These are phyloP conservation scores for Paracanthobrama guichenoti DNA, from an alignment of 2,113 vertebrate genomes.

Conservation along the genomic window DNA sequence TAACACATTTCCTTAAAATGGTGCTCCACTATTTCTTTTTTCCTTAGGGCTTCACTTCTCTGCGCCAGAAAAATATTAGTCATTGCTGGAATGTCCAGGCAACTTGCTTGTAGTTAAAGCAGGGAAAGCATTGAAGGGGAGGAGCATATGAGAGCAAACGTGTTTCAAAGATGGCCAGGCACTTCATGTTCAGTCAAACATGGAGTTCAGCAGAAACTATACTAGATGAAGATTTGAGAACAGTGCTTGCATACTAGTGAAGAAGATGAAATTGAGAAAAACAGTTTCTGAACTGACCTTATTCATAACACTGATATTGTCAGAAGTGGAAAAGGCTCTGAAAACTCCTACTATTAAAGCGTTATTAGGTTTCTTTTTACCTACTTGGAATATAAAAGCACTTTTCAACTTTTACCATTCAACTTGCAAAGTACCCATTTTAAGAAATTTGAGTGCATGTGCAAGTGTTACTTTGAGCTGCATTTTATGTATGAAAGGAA, in stretches of 20 bases:
- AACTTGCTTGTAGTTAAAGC: slow-evolving; percentile 47
- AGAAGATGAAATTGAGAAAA: background rate
- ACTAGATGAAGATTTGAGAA: background rate
- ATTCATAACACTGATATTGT: background rate
- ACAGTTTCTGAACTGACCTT: background rate
- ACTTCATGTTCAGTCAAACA: slow-evolving; percentile 49
- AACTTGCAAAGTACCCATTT: background rate
- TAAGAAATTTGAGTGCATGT: background rate
- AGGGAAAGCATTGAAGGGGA: slow-evolving; percentile 50
- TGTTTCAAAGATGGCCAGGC: slow-evolving; percentile 58
- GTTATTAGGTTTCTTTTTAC: background rate
- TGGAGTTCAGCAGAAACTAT: slow-evolving; percentile 17
- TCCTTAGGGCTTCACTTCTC: slow-evolving; percentile 35
- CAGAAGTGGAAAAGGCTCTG: background rate
- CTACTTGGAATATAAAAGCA: background rate
- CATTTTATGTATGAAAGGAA: background rate
- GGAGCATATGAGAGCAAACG: slow-evolving; percentile 53
- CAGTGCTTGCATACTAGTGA: background rate
- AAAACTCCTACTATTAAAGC: background rate
- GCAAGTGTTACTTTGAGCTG: background rate
- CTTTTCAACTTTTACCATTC: background rate
- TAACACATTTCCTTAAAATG: slow-evolving; percentile 52
- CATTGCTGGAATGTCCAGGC: slow-evolving; percentile 58
- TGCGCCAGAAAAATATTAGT: slow-evolving; percentile 62
- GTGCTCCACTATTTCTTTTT: slow-evolving; percentile 50